These are phyloP conservation scores for Noctua janthina DNA, from an alignment of 2,888 invertebrate species.

Conservation along the genomic window DNA sequence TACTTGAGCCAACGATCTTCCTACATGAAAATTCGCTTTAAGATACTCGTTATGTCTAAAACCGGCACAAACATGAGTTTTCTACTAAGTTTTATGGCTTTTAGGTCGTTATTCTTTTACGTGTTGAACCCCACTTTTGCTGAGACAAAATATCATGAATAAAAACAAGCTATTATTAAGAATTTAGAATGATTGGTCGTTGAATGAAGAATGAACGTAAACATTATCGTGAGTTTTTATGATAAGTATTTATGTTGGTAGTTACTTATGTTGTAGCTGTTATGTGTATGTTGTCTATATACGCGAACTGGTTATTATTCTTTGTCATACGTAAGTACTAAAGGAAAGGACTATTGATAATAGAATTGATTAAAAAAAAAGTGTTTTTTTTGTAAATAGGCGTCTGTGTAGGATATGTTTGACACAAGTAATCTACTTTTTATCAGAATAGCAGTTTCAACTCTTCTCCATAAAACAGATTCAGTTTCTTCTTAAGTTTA, in stretches of 20 bases:
- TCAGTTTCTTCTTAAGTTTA: not conserved
- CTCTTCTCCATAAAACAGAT: not conserved
- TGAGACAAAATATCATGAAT: slow-evolving; percentile 2
- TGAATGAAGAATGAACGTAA: slow-evolving; percentile 15
- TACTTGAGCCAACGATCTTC: not conserved
- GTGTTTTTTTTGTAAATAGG: not conserved
- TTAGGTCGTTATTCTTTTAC: not conserved
- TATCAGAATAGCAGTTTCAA: not conserved
- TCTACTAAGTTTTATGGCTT: slow-evolving; percentile 1
- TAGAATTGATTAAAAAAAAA: not conserved
- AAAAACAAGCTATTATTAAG: slow-evolving; percentile 20
- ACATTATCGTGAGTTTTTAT: slow-evolving; percentile 19
- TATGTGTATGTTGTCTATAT: not conserved
- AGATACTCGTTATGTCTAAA: not conserved
- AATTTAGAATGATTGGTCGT: slow-evolving; percentile 26
- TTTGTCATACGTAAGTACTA: not conserved
- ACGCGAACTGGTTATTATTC: not conserved
- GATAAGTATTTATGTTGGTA: not conserved
- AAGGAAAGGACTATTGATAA: not conserved
- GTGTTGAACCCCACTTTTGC: not conserved
- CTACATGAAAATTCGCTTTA: slow-evolving; percentile 11
- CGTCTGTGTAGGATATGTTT: not conserved
- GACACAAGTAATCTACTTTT: not conserved
- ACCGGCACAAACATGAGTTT: not conserved
- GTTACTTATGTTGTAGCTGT: not conserved